A percentile compares a stretch with the other conserved stretches of the same genome.
These are phyloP conservation scores for Crotophaga sulcirostris DNA, from an alignment of 2,113 vertebrate species.

Conservation along the genomic window DNA sequence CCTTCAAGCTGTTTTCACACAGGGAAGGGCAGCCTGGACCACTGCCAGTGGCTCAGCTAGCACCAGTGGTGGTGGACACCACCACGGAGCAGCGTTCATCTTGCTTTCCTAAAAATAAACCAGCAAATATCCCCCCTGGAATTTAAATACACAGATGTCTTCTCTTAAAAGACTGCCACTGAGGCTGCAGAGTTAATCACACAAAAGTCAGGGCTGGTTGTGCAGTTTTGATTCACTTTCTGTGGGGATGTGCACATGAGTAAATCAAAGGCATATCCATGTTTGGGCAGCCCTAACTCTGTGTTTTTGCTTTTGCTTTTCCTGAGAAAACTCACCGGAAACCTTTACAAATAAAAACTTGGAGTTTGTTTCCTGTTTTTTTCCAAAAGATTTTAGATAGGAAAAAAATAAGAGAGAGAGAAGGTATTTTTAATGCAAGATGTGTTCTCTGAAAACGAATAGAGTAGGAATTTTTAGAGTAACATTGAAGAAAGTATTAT, in stretches of 20 bases:
- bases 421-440: not conserved
- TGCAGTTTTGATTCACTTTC: not conserved
- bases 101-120: not conserved
- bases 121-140: fast-evolving
- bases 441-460: not conserved
- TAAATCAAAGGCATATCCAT: not conserved
- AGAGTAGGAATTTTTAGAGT: not conserved
- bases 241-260: not conserved
- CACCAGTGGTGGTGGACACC: not conserved
- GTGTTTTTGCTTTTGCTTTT: slow-evolving; percentile 1
- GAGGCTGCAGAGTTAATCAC: not conserved
- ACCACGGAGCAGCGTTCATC: fast-evolving
- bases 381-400: not conserved
- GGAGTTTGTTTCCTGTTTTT: slow-evolving; percentile 14
- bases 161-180: not conserved
- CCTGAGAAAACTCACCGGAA: not conserved
- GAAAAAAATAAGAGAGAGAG: not conserved
- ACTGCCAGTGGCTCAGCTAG: not conserved
- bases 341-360: not conserved
- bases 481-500: slow-evolving; percentile 5
- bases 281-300: not conserved
- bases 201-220: not conserved
- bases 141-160: not conserved
- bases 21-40: not conserved
- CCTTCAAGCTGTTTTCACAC: not conserved